Evolutionary conservation across 1,140 invertebrate species (phyloP).

Genomic region (Elymnias hypermnestra): DNA sequence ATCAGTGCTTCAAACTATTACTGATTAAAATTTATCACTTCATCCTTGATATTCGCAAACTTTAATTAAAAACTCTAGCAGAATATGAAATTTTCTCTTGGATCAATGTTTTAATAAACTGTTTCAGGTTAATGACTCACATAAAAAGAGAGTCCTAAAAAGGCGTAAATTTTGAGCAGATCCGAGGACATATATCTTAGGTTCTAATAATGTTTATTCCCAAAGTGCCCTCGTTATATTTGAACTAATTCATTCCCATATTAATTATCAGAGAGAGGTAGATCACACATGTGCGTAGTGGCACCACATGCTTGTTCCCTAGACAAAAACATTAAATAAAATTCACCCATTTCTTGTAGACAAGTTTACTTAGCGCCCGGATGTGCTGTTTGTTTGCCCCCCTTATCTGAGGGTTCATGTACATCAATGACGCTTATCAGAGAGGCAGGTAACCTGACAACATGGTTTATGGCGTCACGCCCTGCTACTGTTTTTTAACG

Average conservation of each 20-base stretch:
- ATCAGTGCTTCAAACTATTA: no score
- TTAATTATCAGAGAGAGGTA: not conserved
- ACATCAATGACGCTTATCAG: constrained; percentile 55
- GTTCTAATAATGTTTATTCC: no score
- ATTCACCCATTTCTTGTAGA: constrained; percentile 26
- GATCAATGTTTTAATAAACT: no score
- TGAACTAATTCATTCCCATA: not conserved
- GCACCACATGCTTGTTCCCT: not conserved
- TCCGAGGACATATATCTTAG: no score
- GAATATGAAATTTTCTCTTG: no score
- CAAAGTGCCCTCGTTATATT: no score
- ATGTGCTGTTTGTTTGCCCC: constrained; percentile 33
- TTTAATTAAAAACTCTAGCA: no score
- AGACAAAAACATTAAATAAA: constrained; percentile 4
- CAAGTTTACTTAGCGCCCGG: constrained; percentile 42
- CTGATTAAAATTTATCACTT: no score
- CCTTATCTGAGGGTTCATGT: constrained; percentile 34
- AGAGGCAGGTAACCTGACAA: constrained; percentile 35
- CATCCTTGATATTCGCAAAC: no score
- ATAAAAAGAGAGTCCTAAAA: no score
- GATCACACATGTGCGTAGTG: not conserved
- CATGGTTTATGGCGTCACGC: constrained; percentile 39
- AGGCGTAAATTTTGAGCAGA: no score
- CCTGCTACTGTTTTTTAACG: constrained; percentile 37
- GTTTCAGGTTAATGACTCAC: no score